phyloP scores from a whole-genome alignment of 2,113 vertebrate species.

The Ophthalmolycus amberensis region DNA sequence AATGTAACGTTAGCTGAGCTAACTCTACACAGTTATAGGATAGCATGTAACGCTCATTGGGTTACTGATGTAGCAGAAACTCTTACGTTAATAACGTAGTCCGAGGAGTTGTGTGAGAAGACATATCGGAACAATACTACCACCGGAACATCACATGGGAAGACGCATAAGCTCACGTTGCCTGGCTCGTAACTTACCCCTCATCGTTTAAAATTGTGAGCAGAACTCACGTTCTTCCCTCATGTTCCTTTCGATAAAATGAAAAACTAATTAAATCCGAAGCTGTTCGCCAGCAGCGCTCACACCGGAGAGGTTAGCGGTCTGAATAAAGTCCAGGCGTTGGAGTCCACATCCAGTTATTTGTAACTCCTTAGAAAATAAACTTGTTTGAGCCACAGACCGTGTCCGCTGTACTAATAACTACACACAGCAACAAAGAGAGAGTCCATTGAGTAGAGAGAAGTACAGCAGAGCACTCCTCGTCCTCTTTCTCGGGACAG shows the following conservation, averaged over 20 bases:
- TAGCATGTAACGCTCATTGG: no score
- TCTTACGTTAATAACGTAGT: neutral
- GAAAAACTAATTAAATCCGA: slow-evolving; percentile 32
- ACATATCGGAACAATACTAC: neutral
- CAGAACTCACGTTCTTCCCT: neutral
- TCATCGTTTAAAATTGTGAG: neutral
- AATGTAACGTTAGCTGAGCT: neutral
- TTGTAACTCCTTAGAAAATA: neutral
- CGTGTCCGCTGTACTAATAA: neutral
- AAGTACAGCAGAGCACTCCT: slow-evolving; percentile 52
- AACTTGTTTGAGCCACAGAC: neutral
- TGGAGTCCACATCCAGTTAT: neutral
- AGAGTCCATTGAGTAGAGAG: slow-evolving; percentile 18
- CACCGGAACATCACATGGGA: neutral
- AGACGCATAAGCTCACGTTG: neutral
- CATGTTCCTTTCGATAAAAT: slow-evolving; percentile 23
- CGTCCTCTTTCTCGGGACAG: slow-evolving; percentile 24
- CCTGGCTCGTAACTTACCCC: slow-evolving; percentile 43
- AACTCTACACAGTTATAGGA: neutral
- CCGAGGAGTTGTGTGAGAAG: neutral
- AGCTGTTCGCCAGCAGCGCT: slow-evolving; percentile 39
- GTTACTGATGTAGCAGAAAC: neutral
- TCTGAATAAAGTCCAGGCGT: neutral
- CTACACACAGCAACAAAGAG: slow-evolving; percentile 37
- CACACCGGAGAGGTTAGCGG: slow-evolving; percentile 1